A percentile compares a stretch with the other conserved stretches of the same genome.
phyloP scores from a whole-genome alignment of 2,113 vertebrate genomes.

The Aspiorhynchus laticeps region DNA sequence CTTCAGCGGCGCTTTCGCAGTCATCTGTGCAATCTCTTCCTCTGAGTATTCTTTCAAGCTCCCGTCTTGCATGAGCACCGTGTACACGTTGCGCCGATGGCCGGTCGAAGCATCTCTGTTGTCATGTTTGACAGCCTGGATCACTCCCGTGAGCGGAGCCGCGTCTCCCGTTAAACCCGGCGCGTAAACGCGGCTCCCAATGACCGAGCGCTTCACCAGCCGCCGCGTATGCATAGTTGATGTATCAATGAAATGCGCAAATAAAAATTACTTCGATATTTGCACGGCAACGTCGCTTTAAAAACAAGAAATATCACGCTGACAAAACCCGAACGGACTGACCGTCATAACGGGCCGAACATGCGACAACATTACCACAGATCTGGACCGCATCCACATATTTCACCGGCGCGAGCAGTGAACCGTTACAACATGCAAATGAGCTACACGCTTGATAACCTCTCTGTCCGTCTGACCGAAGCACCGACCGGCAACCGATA shows the following conservation, averaged over 20 bases:
- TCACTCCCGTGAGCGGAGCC: slow-evolving; percentile 76
- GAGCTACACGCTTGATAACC: slow-evolving; percentile 59
- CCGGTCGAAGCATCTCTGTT: slow-evolving; percentile 72
- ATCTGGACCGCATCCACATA: slow-evolving; percentile 7
- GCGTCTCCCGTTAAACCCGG: slow-evolving; percentile 77
- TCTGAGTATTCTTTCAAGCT: slow-evolving; percentile 75
- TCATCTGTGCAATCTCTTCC: slow-evolving; percentile 75
- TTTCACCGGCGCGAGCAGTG: not conserved
- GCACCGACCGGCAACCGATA: slow-evolving; percentile 66
- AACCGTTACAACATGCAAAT: slow-evolving; percentile 19
- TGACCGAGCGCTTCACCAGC: slow-evolving; percentile 87
- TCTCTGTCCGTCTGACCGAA: slow-evolving; percentile 50
- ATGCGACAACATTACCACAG: slow-evolving; percentile 68
- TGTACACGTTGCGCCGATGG: slow-evolving; percentile 73
- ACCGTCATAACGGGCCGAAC: slow-evolving; percentile 64
- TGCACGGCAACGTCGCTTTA: slow-evolving; percentile 57
- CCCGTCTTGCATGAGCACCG: slow-evolving; percentile 79
- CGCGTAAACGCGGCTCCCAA: slow-evolving; percentile 84
- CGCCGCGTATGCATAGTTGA: slow-evolving; percentile 86
- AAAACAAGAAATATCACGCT: slow-evolving; percentile 61
- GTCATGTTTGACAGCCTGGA: slow-evolving; percentile 80
- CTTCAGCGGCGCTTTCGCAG: slow-evolving; percentile 74
- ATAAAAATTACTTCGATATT: slow-evolving; percentile 30
- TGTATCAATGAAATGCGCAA: slow-evolving; percentile 46
- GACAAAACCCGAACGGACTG: slow-evolving; percentile 62